Evolutionary conservation across 1,140 invertebrate genomes (phyloP).

Genomic region (Drosophila subobscura): DNA sequence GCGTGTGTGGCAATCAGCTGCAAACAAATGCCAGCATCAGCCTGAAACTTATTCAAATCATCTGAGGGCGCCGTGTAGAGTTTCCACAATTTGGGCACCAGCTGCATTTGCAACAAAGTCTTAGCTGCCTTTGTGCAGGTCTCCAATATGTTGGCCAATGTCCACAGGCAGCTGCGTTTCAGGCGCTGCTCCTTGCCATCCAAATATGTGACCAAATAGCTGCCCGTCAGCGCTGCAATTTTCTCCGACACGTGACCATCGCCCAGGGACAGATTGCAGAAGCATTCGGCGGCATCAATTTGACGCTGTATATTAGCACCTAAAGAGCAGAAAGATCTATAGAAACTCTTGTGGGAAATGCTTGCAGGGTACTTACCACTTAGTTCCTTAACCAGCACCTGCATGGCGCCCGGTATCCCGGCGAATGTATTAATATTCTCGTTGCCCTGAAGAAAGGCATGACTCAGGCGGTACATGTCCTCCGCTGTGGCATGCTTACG

Average conservation of each 20-base stretch:
- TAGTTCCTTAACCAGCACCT: slow-evolving; percentile 74
- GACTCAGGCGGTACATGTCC: slow-evolving; percentile 67
- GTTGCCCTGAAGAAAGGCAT: slow-evolving; percentile 69
- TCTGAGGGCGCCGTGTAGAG: slow-evolving; percentile 38
- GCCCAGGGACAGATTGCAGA: slow-evolving; percentile 78
- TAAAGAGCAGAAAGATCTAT: background rate
- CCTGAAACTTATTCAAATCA: slow-evolving; percentile 13
- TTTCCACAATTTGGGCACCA: slow-evolving; percentile 69
- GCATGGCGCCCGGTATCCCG: slow-evolving; percentile 59
- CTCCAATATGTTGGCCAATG: slow-evolving; percentile 65
- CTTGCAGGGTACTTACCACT: slow-evolving; percentile 40
- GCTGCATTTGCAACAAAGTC: slow-evolving; percentile 66
- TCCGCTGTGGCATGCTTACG: slow-evolving; percentile 74
- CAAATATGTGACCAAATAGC: slow-evolving; percentile 73
- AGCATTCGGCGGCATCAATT: slow-evolving; percentile 64
- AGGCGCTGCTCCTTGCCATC: slow-evolving; percentile 56
- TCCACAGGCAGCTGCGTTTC: slow-evolving; percentile 70
- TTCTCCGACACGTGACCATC: slow-evolving; percentile 73
- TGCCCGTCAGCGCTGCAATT: slow-evolving; percentile 65
- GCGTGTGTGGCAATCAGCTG: slow-evolving; percentile 36
- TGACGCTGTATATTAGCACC: slow-evolving; percentile 56
- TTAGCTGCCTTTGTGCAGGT: slow-evolving; percentile 52
- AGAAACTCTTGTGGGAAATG: no score
- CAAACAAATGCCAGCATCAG: slow-evolving; percentile 64
- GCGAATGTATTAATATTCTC: slow-evolving; percentile 70